These are phyloP conservation scores for Megaustenia siamemsis DNA, from an alignment of 2,888 invertebrate species.

Conservation along the genomic window DNA sequence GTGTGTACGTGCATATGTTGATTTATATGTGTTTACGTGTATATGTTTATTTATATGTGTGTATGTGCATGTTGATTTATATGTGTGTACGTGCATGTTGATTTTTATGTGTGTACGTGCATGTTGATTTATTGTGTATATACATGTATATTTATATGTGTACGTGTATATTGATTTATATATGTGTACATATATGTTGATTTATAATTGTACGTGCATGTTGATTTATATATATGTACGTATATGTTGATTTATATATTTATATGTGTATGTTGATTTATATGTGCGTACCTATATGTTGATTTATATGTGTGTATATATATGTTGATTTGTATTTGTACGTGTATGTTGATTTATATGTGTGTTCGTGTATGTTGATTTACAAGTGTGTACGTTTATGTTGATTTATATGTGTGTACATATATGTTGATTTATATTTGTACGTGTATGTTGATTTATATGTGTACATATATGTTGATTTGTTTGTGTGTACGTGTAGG, in stretches of 20 bases:
- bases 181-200: not conserved
- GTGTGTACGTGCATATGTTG: not conserved
- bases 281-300: too few species aligned
- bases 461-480: too few species aligned
- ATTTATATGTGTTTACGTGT: not conserved
- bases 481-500: too few species aligned
- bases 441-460: too few species aligned
- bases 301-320: too few species aligned
- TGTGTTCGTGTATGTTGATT: too few species aligned
- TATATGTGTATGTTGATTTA: too few species aligned
- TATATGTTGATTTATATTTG: too few species aligned
- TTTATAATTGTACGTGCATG: not conserved
- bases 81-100: not conserved
- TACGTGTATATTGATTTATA: not conserved
- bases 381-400: too few species aligned
- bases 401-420: too few species aligned
- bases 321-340: too few species aligned
- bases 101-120: not conserved
- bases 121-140: not conserved
- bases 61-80: not conserved
- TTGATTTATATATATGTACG: not conserved
- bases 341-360: too few species aligned
- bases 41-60: not conserved
- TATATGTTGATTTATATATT: not conserved
- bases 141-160: not conserved